Conservation (phyloP, 2,797 vertebrate genomes). For the Distichodus sexfasciatus region DNA sequence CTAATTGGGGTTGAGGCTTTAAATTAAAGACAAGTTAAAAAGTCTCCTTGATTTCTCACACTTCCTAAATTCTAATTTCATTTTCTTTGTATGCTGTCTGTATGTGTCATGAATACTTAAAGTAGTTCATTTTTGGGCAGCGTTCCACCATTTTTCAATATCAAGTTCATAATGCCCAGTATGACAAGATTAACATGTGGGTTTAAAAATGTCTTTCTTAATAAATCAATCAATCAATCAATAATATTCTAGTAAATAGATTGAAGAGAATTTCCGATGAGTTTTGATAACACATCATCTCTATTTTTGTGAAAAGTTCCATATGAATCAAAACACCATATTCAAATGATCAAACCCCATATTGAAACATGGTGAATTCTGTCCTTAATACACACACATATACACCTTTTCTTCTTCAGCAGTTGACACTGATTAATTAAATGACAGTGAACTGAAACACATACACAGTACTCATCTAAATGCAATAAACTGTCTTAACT, state of each 20-base stretch:
- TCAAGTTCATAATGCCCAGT: conserved; percentile 8
- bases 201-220: neutral
- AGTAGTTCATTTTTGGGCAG: neutral
- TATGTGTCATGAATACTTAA: conserved; percentile 11
- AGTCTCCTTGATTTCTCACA: neutral
- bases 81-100: conserved; percentile 30
- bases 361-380: conserved; percentile 29
- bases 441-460: too few relatives aligned
- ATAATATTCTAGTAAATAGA: too few relatives aligned
- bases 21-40: neutral
- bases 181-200: neutral
- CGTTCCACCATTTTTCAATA: conserved; percentile 38
- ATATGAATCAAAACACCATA: too few relatives aligned
- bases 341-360: neutral
- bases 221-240: neutral
- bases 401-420: neutral
- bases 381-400: neutral
- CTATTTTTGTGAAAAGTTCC: neutral
- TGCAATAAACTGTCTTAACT: neutral
- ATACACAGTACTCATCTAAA: too few relatives aligned
- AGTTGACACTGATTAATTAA: too few relatives aligned
- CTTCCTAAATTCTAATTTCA: neutral
- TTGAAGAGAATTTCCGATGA: too few relatives aligned
- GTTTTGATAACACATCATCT: too few relatives aligned
- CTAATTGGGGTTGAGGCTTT: neutral